phyloP scores from a whole-genome alignment of 2,113 vertebrate species.

The Corvus moneduloides region DNA sequence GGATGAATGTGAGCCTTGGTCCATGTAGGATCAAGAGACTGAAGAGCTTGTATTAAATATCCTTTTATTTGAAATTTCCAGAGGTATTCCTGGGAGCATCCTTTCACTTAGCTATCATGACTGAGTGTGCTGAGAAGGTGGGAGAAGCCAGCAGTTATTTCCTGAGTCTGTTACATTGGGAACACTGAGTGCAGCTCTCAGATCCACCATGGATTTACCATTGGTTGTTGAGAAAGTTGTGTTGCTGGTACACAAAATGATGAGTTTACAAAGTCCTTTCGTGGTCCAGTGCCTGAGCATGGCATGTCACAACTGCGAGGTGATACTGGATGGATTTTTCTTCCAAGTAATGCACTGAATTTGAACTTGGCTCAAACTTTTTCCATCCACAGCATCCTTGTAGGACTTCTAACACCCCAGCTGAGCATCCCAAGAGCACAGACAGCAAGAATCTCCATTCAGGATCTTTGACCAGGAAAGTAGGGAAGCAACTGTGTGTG shows the following conservation, averaged over 20 bases:
- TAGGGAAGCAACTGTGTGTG: accelerated
- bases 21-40: background rate
- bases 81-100: background rate
- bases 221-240: background rate
- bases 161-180: background rate
- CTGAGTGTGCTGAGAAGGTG: background rate
- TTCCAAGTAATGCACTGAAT: background rate
- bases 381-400: too few species aligned
- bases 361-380: background rate
- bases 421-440: background rate
- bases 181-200: background rate
- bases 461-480: background rate
- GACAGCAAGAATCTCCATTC: background rate
- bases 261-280: background rate
- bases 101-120: background rate
- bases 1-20: background rate
- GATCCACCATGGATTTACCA: background rate
- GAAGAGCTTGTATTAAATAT: background rate
- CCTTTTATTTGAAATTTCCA: background rate
- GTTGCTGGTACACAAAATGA: too few species aligned
- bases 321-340: background rate
- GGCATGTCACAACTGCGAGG: accelerated
- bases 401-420: background rate
- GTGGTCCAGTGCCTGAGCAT: background rate
- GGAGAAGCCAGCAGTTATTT: background rate